phyloP scores from a whole-genome alignment of 2,797 vertebrate species.

The Fistularia commersonii region DNA sequence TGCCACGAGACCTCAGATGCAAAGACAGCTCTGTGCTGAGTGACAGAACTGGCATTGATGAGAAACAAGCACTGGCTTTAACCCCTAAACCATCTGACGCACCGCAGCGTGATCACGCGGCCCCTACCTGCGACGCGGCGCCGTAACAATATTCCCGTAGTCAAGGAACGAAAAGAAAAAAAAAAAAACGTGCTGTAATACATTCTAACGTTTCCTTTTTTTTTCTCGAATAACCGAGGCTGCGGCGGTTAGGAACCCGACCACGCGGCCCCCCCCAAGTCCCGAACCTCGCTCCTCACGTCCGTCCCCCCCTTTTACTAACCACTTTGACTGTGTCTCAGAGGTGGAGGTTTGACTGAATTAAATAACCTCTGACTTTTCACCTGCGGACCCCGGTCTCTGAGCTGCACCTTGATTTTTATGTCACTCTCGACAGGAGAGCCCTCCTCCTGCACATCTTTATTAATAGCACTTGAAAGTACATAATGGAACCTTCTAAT shows the following conservation, averaged over 20 bases:
- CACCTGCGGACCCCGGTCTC: constrained; percentile 51
- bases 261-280: constrained; percentile 2
- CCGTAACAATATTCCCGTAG: too few relatives aligned
- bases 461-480: constrained; percentile 81
- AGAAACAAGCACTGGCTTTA: constrained; percentile 43
- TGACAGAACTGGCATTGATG: constrained; percentile 22
- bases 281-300: too few relatives aligned
- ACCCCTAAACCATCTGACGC: too few relatives aligned
- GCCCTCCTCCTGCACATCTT: constrained; percentile 42
- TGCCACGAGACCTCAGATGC: constrained; percentile 38
- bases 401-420: constrained; percentile 73
- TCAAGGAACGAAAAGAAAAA: constrained; percentile 18
- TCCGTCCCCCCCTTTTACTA: constrained; percentile 59
- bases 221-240: constrained; percentile 33
- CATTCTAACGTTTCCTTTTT: constrained; percentile 36
- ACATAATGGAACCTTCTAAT: constrained; percentile 69
- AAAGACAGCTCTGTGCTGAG: constrained; percentile 28
- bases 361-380: constrained; percentile 58
- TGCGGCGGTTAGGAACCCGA: constrained; percentile 27
- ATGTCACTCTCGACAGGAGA: constrained; percentile 63
- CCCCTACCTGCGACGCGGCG: too few relatives aligned
- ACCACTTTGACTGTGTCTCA: constrained; percentile 73
- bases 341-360: constrained; percentile 76
- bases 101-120: too few relatives aligned
- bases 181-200: constrained; percentile 37